Percentiles rank a stretch among this genome's conserved stretches.
Evolutionary conservation across 2,113 vertebrate species (phyloP).

Genomic region (Todiramphus chloris): DNA sequence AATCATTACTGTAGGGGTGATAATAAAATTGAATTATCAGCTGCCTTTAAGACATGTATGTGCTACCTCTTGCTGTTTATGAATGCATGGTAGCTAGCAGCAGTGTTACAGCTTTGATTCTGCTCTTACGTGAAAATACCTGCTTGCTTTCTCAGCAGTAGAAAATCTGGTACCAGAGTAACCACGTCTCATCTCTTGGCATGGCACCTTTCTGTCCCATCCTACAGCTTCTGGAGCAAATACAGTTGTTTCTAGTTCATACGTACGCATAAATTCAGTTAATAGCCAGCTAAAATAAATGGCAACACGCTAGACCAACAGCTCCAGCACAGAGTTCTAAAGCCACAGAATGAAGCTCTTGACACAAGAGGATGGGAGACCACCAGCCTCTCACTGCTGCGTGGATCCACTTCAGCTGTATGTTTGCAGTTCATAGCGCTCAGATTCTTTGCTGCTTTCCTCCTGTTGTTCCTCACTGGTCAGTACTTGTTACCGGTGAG

Average conservation of each 20-base stretch:
- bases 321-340: neutral
- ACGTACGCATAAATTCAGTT: accelerated
- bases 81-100: neutral
- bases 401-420: accelerated
- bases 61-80: neutral
- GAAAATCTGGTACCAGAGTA: neutral
- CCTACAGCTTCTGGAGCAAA: neutral
- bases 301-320: neutral
- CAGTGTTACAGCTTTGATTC: neutral
- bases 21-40: neutral
- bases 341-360: too few species aligned
- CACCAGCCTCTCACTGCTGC: accelerated
- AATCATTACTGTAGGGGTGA: neutral
- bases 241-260: neutral
- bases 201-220: neutral
- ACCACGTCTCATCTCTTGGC: neutral
- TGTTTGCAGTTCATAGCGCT: accelerated
- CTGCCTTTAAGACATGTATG: neutral
- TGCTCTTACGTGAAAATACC: neutral
- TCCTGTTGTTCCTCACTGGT: neutral
- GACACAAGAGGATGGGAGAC: neutral
- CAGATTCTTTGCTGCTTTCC: neutral
- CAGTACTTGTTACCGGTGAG: neutral
- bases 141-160: neutral
- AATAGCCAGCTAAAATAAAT: accelerated